Base-by-base conservation (phyloP, 2,113 vertebrate genomes). In the Rhagologus leucostigma region DNA sequence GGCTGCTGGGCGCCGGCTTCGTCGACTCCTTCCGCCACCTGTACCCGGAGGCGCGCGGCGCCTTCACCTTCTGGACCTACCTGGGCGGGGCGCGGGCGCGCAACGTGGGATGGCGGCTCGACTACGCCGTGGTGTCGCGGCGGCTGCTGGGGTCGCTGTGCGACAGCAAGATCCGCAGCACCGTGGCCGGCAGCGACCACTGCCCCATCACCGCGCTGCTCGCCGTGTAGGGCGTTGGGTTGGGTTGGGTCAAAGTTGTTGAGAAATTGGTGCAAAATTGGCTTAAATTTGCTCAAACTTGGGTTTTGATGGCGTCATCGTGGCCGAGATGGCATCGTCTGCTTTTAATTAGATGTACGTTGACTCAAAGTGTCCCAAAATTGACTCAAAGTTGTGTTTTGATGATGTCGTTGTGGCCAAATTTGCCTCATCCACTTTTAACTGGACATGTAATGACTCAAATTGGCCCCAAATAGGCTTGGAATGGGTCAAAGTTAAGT, bases 241-340 rank as follows among this genome's bases (percentile, higher is more conserved):
- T 3, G 30, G 30, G 6, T 11, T 4, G 53, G 53, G 53, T 33
- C 53, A 5, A 4, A 13, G 12, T 8, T 3, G 55, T 11, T 19
- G 8, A 13, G 22, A 11, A 60, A 11, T 7, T 1, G 23, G 5
- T 9, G 2, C 18, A 2, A 2, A 11, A 11, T 29, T 2, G 7
- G 41, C 5, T 11, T 4, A 4, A 10, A 22, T 16, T 8, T 0
- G 2, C 9, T 29, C 24, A 21, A 37, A 24, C 21, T 7, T 10
- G 21, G 32, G 55, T n/a, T 33, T n/a, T 23, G 20, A 7, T 14
- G 8, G 22, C 21, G 20, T 6, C 33, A 5, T 9, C 7, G 0
- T 2, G 4, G 33, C 12, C 12, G 3, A 49, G 7, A 3, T 4
- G 23, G 24, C 3, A 2, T 4, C 1, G 0, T 5, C 9, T 1